These are phyloP conservation scores for Chloroceryle aenea DNA, from an alignment of 2,113 vertebrate species.

Conservation along the genomic window DNA sequence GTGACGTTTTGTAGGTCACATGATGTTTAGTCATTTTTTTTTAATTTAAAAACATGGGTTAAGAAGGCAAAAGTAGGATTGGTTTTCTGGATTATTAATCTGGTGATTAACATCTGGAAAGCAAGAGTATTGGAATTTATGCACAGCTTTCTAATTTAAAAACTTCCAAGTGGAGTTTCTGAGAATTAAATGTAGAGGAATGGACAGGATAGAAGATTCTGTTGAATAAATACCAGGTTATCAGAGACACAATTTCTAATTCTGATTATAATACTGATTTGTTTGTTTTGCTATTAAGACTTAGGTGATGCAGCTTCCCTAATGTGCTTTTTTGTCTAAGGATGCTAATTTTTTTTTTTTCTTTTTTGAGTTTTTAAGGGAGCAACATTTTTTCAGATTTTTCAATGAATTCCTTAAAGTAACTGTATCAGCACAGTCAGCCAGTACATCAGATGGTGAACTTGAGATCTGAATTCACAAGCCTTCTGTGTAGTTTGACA, in stretches of 20 bases:
- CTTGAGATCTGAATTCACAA: neutral
- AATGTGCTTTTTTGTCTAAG: neutral
- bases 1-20: neutral
- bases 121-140: neutral
- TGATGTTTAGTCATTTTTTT: neutral
- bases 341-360: neutral
- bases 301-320: too few relatives aligned
- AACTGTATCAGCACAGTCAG: neutral
- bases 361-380: neutral
- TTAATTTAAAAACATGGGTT: neutral
- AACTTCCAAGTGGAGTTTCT: neutral
- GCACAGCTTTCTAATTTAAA: neutral
- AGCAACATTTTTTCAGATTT: neutral
- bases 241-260: neutral
- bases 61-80: neutral
- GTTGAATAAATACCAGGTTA: neutral
- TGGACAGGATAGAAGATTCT: neutral
- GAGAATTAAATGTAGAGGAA: neutral
- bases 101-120: neutral
- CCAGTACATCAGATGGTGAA: neutral
- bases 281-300: neutral
- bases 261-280: neutral
- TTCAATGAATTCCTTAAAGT: neutral
- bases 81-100: neutral
- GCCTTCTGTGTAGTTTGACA: neutral